Conservation (phyloP, 2,797 vertebrate genomes). For the Nannoperca obscura region DNA sequence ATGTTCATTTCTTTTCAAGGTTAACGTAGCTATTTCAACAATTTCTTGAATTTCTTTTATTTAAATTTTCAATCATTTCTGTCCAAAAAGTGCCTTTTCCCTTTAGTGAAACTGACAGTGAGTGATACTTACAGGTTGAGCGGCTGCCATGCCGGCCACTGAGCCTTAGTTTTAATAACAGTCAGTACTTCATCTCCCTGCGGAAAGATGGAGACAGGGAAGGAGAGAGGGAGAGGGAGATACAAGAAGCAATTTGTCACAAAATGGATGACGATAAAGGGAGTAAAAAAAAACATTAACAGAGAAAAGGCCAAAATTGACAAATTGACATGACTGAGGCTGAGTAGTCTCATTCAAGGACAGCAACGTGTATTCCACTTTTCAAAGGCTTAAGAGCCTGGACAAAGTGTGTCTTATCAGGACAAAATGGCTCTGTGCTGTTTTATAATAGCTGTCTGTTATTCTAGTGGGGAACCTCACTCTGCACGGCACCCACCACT, state of each 20-base stretch:
- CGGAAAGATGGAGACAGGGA: slow-evolving; percentile 50
- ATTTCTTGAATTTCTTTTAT: background rate
- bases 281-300: slow-evolving; percentile 49
- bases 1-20: background rate
- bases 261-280: slow-evolving; percentile 46
- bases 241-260: slow-evolving; percentile 50
- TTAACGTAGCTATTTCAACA: background rate
- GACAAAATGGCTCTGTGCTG: slow-evolving; percentile 45
- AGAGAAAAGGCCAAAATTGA: slow-evolving; percentile 52
- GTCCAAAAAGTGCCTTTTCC: background rate
- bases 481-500: background rate
- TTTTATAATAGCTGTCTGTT: slow-evolving; percentile 51
- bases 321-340: slow-evolving; percentile 49
- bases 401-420: slow-evolving; percentile 57
- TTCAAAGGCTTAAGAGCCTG: slow-evolving; percentile 53
- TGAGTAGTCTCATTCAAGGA: slow-evolving; percentile 59
- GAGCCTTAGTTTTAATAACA: slow-evolving; percentile 98
- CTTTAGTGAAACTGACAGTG: slow-evolving; percentile 14
- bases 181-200: slow-evolving; percentile 97
- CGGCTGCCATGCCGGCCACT: slow-evolving; percentile 99
- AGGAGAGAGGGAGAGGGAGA: slow-evolving; percentile 34
- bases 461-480: slow-evolving; percentile 29
- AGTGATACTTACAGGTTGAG: slow-evolving; percentile 94
- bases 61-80: background rate
- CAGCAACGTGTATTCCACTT: slow-evolving; percentile 41